These are phyloP conservation scores for Drosophila melanocephala DNA, from an alignment of 2,888 invertebrate species.

Conservation along the genomic window DNA sequence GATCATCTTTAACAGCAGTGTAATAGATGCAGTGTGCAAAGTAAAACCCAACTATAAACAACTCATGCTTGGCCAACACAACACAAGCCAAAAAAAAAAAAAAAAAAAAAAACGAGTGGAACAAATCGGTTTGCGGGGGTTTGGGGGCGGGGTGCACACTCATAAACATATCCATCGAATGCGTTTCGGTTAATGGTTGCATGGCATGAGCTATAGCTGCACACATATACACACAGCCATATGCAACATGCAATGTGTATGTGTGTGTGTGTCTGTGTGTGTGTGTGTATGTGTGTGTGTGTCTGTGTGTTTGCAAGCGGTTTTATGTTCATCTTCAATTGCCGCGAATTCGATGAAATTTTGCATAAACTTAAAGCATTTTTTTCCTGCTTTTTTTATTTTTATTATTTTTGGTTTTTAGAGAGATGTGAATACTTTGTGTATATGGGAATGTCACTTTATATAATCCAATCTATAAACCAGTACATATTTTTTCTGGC, in stretches of 20 bases:
- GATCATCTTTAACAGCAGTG: slow-evolving; percentile 50
- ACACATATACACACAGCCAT: slow-evolving; percentile 1
- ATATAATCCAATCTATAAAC: neutral
- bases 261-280: neutral
- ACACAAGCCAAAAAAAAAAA: neutral
- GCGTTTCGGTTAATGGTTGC: slow-evolving; percentile 37
- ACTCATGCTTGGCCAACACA: slow-evolving; percentile 31
- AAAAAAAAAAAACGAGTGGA: neutral
- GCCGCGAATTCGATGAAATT: slow-evolving; percentile 24
- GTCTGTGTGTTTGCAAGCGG: neutral
- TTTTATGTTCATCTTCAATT: slow-evolving; percentile 24
- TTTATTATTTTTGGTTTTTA: neutral
- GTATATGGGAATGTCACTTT: neutral
- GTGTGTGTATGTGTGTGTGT: neutral
- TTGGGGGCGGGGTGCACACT: neutral
- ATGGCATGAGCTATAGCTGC: slow-evolving; percentile 10
- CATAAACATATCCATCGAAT: slow-evolving; percentile 61
- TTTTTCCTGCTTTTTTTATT: no score
- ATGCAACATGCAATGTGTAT: no score
- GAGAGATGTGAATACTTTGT: neutral
- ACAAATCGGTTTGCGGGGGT: neutral
- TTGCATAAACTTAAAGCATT: slow-evolving; percentile 16
- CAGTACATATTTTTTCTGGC: neutral
- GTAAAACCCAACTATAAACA: slow-evolving; percentile 53
- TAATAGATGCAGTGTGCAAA: slow-evolving; percentile 30